Evolutionary conservation across 2,797 vertebrate genomes (phyloP), one percentile per base, ranked within the genome.

Genomic region (Hypotaenidia okinawae): DNA sequence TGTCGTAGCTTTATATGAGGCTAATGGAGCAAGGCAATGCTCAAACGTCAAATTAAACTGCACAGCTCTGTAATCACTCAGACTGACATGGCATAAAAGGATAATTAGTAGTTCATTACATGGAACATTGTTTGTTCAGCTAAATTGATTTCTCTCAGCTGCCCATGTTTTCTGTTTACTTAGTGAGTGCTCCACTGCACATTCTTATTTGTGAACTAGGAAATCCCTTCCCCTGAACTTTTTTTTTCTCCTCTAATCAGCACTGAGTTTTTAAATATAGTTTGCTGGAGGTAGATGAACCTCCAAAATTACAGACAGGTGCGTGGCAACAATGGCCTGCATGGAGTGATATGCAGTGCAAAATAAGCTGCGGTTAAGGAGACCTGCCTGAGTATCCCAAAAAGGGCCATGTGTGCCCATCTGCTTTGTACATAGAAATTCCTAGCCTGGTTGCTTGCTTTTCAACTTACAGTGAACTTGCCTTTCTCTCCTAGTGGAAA

Each of bases 21-120:
- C 97, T 98, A 98, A 98, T 98, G 98, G 98, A 98, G 97, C 97
- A 98, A 98, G 98, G 97, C 98, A 98, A 98, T 98, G 98, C 98
- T 98, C 98, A 98, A 98, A 98, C 96, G 97, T 98, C 97, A 98
- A 98, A 98, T 98, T 97, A 97, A 98, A 98, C 97, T 94, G 97
- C 98, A 98, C 98, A 97, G 98, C 98, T 98, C 97, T 98, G 96
- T 97, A 98, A 98, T 98, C 97, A 98, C 97, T 98, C 97, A 98
- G 98, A 98, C 98, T 98, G 98, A 98, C 98, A 98, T 98, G 98
- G 98, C 98, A 98, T 98, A 98, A 98, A 99, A 98, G 98, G 98
- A 98, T 98, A 98, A 98, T 98, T 98, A 98, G 98, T 98, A 98
- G 98, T 98, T 98, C 98, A 98, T 98, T 98, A 98, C 98, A 98